These are phyloP conservation scores for Halcyon leucocephala DNA, from an alignment of 2,797 vertebrate species.

Conservation along the genomic window DNA sequence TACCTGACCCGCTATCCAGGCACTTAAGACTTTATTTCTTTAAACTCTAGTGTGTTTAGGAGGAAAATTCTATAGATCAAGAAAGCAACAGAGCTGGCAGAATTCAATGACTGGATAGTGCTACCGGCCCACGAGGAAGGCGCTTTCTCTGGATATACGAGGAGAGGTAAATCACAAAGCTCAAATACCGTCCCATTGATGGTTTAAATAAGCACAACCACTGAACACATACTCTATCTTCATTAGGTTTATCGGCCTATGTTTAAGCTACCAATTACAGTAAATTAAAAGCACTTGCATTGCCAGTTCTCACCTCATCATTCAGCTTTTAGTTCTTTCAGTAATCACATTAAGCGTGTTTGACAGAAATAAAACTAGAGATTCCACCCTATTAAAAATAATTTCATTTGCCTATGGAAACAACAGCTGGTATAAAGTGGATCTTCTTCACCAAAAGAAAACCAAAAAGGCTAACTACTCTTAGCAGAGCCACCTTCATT, in stretches of 20 bases:
- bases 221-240: conserved; percentile 15
- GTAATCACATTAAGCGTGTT: background rate
- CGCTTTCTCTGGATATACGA: background rate
- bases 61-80: background rate
- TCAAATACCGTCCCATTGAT: background rate
- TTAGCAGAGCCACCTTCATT: background rate
- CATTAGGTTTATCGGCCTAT: background rate
- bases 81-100: background rate
- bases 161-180: background rate
- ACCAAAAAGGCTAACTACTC: background rate
- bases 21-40: background rate
- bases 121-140: background rate
- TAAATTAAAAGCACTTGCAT: conserved; percentile 47
- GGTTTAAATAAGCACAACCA: background rate
- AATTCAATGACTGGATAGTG: background rate
- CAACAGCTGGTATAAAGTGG: background rate
- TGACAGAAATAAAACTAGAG: background rate
- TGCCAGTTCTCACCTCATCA: background rate
- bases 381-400: background rate
- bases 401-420: background rate
- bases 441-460: background rate
- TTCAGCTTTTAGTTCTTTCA: background rate
- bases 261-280: background rate
- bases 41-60: background rate
- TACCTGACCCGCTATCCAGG: background rate